These are phyloP conservation scores for Scaptomyza polygonia DNA, from an alignment of 2,888 invertebrate species.

Conservation along the genomic window DNA sequence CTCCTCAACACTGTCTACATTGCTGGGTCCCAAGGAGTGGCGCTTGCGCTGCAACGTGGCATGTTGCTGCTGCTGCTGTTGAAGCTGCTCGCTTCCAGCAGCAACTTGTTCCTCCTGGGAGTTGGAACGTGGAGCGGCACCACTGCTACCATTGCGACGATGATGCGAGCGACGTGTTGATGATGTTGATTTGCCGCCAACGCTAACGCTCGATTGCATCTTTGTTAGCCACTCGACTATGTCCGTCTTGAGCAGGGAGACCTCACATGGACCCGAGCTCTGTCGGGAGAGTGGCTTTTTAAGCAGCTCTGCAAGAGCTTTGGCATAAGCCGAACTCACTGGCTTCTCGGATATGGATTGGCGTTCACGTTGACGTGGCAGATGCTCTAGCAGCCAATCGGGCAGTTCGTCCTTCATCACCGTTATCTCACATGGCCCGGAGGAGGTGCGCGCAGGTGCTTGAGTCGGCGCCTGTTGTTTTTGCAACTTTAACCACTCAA, in stretches of 20 bases:
- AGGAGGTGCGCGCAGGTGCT: conserved; percentile 83
- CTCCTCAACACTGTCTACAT: conserved; percentile 79
- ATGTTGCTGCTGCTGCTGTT: conserved; percentile 39
- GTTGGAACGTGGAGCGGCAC: conserved; percentile 81
- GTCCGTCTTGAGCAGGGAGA: conserved; percentile 83
- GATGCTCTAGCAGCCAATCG: conserved; percentile 83
- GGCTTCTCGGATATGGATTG: conserved; percentile 70
- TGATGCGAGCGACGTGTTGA: conserved; percentile 77
- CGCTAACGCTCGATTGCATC: conserved; percentile 71
- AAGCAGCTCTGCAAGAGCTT: conserved; percentile 82
- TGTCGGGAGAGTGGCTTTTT: conserved; percentile 84
- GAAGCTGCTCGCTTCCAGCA: conserved; percentile 24
- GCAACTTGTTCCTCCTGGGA: conserved; percentile 82
- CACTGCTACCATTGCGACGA: conserved; percentile 83
- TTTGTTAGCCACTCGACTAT: conserved; percentile 84
- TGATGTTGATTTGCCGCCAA: conserved; percentile 25
- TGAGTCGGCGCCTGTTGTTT: conserved; percentile 52
- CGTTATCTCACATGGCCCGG: conserved; percentile 84
- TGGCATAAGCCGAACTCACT: conserved; percentile 80
- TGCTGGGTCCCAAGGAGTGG: conserved; percentile 83
- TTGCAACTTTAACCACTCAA: conserved; percentile 83
- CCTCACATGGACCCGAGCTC: conserved; percentile 83
- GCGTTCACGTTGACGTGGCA: conserved; percentile 82
- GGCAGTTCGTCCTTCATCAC: conserved; percentile 83
- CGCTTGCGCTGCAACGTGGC: conserved; percentile 81